phyloP scores from a whole-genome alignment of 2,888 invertebrate genomes.

The Malthinus seriepunctatus region DNA sequence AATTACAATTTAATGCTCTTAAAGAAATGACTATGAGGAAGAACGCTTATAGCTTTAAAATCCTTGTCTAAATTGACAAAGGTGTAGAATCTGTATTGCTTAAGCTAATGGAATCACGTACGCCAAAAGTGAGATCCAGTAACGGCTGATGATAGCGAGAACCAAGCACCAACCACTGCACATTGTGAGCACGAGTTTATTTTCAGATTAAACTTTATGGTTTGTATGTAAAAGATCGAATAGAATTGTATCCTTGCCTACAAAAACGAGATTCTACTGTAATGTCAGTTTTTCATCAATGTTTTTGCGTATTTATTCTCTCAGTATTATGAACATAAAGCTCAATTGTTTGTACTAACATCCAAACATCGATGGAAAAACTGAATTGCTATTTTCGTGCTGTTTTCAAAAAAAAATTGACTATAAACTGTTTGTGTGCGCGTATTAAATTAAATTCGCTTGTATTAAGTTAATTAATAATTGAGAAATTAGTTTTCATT shows the following conservation, averaged over 20 bases:
- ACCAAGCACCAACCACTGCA: constrained; percentile 21
- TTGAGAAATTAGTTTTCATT: too few species aligned
- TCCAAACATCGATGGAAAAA: not conserved
- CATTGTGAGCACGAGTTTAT: constrained; percentile 32
- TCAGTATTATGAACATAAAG: not conserved
- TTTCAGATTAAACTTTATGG: constrained; percentile 34
- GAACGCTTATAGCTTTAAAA: constrained; percentile 19
- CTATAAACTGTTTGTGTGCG: too few species aligned
- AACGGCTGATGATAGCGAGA: constrained; percentile 30
- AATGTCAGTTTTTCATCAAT: constrained; percentile 14
- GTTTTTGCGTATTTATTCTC: constrained; percentile 2
- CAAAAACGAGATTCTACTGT: constrained; percentile 11
- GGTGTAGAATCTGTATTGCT: constrained; percentile 31
- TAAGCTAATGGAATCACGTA: constrained; percentile 39
- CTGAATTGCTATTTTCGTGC: not conserved
- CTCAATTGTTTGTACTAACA: not conserved
- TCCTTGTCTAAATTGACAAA: constrained; percentile 24
- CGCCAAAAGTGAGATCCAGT: constrained; percentile 32
- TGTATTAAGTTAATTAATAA: too few species aligned
- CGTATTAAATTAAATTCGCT: too few species aligned
- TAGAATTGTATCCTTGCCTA: constrained; percentile 13
- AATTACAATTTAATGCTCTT: constrained; percentile 1
- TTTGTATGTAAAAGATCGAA: constrained; percentile 23
- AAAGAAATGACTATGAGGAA: not conserved
- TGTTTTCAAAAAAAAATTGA: too few species aligned